These are phyloP conservation scores for Pediacus dermestoides DNA, from an alignment of 2,888 invertebrate genomes.

Conservation along the genomic window DNA sequence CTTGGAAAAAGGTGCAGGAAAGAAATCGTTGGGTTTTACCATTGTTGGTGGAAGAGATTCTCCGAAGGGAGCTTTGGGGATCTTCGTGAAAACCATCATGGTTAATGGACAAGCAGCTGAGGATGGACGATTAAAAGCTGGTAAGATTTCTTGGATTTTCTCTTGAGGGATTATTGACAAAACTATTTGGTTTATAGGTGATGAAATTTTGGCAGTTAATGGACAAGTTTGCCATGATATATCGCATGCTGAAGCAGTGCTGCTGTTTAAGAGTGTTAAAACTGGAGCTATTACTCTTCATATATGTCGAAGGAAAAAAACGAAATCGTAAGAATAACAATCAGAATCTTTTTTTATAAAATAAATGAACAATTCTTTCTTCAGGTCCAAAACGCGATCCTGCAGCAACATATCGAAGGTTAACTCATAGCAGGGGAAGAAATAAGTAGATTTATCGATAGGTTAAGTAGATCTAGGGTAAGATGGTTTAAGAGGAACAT, in stretches of 20 bases:
- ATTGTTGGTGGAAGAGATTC: conserved; percentile 86
- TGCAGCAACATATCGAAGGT: conserved; percentile 66
- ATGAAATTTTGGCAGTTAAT: conserved; percentile 79
- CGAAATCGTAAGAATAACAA: conserved; percentile 26
- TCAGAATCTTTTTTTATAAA: conserved; percentile 1
- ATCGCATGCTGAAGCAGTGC: conserved; percentile 76
- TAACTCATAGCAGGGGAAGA: conserved; percentile 21
- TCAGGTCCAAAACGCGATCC: conserved; percentile 69
- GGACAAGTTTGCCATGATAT: conserved; percentile 76
- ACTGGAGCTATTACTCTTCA: conserved; percentile 73
- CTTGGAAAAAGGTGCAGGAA: conserved; percentile 76
- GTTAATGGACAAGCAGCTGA: conserved; percentile 80
- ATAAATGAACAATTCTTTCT: conserved; percentile 47
- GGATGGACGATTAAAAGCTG: conserved; percentile 77
- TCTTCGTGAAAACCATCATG: conserved; percentile 82
- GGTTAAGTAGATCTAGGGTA: no score
- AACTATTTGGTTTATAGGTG: conserved; percentile 55
- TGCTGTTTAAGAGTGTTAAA: conserved; percentile 75
- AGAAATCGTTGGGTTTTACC: conserved; percentile 84
- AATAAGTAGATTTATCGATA: no score
- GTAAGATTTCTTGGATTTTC: no score
- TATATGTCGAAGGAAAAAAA: conserved; percentile 56
- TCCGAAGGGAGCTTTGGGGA: conserved; percentile 78
- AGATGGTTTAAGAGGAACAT: no score
- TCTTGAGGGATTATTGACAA: no score